Conservation (phyloP, 2,888 invertebrate genomes). For the Drosophila imparisetae region DNA sequence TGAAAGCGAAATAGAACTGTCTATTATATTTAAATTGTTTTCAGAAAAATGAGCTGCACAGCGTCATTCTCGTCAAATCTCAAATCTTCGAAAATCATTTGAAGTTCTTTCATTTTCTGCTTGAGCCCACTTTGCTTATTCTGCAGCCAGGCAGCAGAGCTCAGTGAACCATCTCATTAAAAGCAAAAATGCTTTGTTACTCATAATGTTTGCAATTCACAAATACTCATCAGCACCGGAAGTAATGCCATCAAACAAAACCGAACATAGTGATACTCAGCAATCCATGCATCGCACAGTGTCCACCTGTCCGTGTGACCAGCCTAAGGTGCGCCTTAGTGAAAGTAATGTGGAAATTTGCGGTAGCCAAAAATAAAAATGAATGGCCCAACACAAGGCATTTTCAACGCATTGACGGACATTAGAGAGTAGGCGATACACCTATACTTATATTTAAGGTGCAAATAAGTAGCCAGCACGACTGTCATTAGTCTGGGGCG, state of each 20-base stretch:
- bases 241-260: constrained; percentile 27
- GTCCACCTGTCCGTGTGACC: constrained; percentile 1
- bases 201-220: constrained; percentile 16
- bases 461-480: constrained; percentile 52
- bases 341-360: constrained; percentile 61
- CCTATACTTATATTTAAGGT: not conserved
- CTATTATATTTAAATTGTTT: constrained; percentile 4
- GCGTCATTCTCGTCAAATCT: not conserved
- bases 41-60: not conserved
- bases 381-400: constrained; percentile 41
- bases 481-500: constrained; percentile 38
- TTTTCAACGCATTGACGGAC: constrained; percentile 5
- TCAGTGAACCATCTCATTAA: constrained; percentile 15
- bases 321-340: constrained; percentile 42
- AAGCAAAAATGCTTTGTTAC: not conserved
- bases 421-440: constrained; percentile 20
- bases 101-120: constrained; percentile 11
- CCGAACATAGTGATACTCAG: constrained; percentile 18
- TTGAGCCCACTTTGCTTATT: constrained; percentile 2
- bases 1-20: constrained; percentile 4
- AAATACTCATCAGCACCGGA: constrained; percentile 1
- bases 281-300: constrained; percentile 26
- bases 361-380: constrained; percentile 49
- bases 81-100: constrained; percentile 6
- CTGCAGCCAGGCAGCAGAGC: constrained; percentile 6